phyloP scores from a whole-genome alignment of 2,797 vertebrate genomes.

The Oophaga sylvatica region DNA sequence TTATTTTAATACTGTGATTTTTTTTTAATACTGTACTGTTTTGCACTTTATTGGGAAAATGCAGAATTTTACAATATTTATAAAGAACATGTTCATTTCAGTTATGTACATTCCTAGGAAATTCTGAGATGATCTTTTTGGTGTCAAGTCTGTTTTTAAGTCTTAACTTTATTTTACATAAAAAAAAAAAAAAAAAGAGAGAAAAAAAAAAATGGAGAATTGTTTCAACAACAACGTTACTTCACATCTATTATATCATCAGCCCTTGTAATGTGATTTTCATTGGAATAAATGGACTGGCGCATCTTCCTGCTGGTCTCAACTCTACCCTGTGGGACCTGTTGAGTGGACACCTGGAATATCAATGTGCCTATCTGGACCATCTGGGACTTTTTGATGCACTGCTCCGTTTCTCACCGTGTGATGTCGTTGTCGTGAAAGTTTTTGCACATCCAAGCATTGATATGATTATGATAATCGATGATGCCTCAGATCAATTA shows the following conservation, averaged over 20 bases:
- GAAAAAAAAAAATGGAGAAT: constrained; percentile 36
- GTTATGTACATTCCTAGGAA: constrained; percentile 59
- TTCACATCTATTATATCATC: neutral
- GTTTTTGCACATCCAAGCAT: constrained; percentile 33
- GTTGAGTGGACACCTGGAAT: neutral
- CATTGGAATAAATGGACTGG: constrained; percentile 27
- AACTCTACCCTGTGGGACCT: neutral
- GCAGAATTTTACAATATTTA: constrained; percentile 61
- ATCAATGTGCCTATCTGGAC: neutral
- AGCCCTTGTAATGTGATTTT: constrained; percentile 49
- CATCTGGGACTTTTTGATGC: neutral
- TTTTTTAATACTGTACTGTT: constrained; percentile 57
- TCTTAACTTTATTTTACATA: constrained; percentile 50
- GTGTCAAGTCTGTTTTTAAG: constrained; percentile 39
- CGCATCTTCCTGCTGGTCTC: neutral
- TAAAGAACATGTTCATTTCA: constrained; percentile 50
- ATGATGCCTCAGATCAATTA: constrained; percentile 45
- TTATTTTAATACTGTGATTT: constrained; percentile 59
- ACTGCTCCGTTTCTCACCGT: neutral
- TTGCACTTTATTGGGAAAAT: constrained; percentile 60
- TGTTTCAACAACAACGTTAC: constrained; percentile 22
- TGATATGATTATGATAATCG: constrained; percentile 2
- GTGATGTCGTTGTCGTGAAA: constrained; percentile 19
- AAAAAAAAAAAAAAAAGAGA: constrained; percentile 48
- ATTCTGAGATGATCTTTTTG: constrained; percentile 22